phyloP scores from a whole-genome alignment of 2,113 vertebrate species.

The Antigone vipio region DNA sequence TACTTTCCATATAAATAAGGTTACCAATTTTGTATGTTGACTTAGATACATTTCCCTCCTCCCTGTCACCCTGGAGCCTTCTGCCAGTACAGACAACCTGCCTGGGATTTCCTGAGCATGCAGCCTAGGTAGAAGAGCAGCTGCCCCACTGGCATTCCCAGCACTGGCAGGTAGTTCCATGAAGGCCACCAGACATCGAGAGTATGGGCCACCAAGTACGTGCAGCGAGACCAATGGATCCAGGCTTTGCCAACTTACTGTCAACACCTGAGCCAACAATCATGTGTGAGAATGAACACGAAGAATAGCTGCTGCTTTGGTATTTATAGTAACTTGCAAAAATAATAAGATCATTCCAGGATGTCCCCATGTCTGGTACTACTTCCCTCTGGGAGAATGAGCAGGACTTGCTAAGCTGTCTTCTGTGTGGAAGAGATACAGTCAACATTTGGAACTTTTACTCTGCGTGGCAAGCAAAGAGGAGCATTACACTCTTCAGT shows the following conservation, averaged over 20 bases:
- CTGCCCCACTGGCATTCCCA: background rate
- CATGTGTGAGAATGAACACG: background rate
- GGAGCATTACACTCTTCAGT: background rate
- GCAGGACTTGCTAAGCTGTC: background rate
- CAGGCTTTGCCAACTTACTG: background rate
- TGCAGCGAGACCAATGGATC: fast-evolving
- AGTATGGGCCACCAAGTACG: background rate
- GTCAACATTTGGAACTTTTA: background rate
- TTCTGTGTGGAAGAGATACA: background rate
- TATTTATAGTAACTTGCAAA: background rate
- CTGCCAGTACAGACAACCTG: background rate
- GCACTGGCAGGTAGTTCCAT: background rate
- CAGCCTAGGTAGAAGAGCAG: background rate
- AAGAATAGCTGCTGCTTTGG: background rate
- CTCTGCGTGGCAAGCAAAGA: background rate
- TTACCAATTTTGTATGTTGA: background rate
- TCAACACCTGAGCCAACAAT: background rate
- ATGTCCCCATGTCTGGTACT: background rate
- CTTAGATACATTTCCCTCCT: background rate
- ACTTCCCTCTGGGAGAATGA: background rate
- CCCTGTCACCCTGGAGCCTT: background rate
- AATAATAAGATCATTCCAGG: background rate
- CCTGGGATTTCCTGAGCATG: background rate
- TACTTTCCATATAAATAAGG: background rate
- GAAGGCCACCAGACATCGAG: fast-evolving